Conservation (phyloP, 2,113 vertebrate species). For the Acanthisitta chloris region DNA sequence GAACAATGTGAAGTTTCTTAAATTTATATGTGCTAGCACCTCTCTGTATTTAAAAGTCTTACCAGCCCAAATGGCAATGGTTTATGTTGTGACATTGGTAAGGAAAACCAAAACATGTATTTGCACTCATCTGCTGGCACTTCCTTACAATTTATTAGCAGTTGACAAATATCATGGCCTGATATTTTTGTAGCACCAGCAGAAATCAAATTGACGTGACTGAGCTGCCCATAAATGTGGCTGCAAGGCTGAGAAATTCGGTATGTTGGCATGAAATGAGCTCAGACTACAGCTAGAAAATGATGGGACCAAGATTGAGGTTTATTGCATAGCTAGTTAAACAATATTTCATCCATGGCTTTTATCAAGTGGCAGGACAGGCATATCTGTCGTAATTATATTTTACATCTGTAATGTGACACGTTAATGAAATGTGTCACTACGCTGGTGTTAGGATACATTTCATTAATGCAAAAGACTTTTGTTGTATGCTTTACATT, state of each 20-base stretch:
- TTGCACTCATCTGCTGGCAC: background rate
- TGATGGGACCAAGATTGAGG: background rate
- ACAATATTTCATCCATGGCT: conserved; percentile 63
- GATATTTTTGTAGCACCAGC: background rate
- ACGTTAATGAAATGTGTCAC: conserved; percentile 73
- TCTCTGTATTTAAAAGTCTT: background rate
- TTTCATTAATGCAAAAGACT: conserved; percentile 80
- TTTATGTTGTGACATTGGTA: background rate
- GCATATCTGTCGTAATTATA: conserved; percentile 76
- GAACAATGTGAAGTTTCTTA: background rate
- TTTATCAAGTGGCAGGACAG: conserved; percentile 45
- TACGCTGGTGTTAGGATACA: conserved; percentile 52
- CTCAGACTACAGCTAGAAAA: background rate
- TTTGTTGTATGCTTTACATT: conserved; percentile 86
- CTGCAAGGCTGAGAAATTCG: background rate
- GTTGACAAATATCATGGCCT: background rate
- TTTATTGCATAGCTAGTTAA: conserved; percentile 52
- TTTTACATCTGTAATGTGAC: conserved; percentile 69
- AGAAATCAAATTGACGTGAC: background rate
- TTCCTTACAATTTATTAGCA: background rate
- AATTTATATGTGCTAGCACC: accelerated
- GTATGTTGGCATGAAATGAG: conserved; percentile 39
- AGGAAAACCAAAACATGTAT: background rate
- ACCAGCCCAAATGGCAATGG: background rate
- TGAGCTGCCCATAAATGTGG: background rate